Evolutionary conservation across 2,797 vertebrate species (phyloP).

Genomic region (Mus minutoides): DNA sequence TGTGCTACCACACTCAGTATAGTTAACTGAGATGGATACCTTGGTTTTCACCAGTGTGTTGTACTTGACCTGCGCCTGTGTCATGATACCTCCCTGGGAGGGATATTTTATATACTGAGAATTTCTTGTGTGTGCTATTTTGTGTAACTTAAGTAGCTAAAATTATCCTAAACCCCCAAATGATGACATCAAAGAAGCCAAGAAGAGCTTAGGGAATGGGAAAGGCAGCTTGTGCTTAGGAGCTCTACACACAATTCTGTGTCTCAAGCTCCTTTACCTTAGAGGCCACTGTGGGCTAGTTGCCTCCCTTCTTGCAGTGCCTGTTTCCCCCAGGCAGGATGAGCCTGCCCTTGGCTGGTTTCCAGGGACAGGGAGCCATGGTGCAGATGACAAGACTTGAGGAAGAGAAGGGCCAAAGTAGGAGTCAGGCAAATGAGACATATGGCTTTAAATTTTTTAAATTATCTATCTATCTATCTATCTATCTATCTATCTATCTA

Average conservation of each 20-base stretch:
- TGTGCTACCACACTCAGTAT: not conserved
- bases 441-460: not conserved
- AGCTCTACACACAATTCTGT: not conserved
- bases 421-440: not conserved
- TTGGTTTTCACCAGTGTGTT: not conserved
- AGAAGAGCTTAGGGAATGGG: not conserved
- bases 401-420: not conserved
- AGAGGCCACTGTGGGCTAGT: not conserved
- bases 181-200: not conserved
- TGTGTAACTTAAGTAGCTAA: not conserved
- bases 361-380: not conserved
- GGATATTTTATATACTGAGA: not conserved
- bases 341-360: not conserved
- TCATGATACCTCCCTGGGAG: not conserved
- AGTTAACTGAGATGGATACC: not conserved
- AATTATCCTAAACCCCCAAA: not conserved
- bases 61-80: too few relatives aligned
- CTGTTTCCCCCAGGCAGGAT: not conserved
- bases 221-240: rapidly evolving
- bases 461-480: too few relatives aligned
- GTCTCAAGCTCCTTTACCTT: not conserved
- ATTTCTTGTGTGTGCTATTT: not conserved
- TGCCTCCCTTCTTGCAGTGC: not conserved
- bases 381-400: not conserved
- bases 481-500: too few relatives aligned